Evolutionary conservation across 2,888 invertebrate genomes (phyloP).

Genomic region (Tiphia femorata): DNA sequence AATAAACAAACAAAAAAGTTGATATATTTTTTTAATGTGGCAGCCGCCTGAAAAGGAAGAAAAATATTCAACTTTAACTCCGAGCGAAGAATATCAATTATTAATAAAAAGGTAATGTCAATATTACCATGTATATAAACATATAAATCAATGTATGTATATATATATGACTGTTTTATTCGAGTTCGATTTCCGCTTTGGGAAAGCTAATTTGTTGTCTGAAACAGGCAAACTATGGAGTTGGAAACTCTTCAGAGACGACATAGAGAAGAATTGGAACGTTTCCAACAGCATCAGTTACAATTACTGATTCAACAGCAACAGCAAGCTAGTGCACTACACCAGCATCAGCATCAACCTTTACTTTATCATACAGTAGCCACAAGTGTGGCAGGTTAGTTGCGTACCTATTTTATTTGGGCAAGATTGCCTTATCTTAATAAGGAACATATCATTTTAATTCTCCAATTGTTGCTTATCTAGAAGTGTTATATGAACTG

Average conservation of each 20-base stretch:
- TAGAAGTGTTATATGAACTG: neutral
- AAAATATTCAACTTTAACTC: slow-evolving; percentile 56
- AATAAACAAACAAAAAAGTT: neutral
- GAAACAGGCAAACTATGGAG: slow-evolving; percentile 69
- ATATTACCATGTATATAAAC: no score
- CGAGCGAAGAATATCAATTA: slow-evolving; percentile 66
- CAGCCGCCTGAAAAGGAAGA: slow-evolving; percentile 63
- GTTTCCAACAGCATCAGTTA: slow-evolving; percentile 65
- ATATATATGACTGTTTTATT: no score
- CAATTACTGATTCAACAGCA: slow-evolving; percentile 65
- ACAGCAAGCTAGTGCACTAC: slow-evolving; percentile 64
- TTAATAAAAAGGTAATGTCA: slow-evolving; percentile 61
- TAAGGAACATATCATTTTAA: no score
- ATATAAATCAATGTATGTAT: no score
- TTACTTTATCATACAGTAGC: slow-evolving; percentile 62
- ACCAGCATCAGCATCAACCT: slow-evolving; percentile 65
- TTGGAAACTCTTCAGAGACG: slow-evolving; percentile 68
- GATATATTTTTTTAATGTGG: no score
- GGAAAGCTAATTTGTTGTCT: no score
- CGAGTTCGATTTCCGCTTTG: no score
- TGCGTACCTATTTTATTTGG: neutral
- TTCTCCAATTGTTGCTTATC: neutral
- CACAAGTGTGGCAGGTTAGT: slow-evolving; percentile 56
- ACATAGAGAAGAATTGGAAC: slow-evolving; percentile 67
- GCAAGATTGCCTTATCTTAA: no score